Evolutionary conservation across 2,797 vertebrate species (phyloP).

Genomic region (Ceryle rudis): DNA sequence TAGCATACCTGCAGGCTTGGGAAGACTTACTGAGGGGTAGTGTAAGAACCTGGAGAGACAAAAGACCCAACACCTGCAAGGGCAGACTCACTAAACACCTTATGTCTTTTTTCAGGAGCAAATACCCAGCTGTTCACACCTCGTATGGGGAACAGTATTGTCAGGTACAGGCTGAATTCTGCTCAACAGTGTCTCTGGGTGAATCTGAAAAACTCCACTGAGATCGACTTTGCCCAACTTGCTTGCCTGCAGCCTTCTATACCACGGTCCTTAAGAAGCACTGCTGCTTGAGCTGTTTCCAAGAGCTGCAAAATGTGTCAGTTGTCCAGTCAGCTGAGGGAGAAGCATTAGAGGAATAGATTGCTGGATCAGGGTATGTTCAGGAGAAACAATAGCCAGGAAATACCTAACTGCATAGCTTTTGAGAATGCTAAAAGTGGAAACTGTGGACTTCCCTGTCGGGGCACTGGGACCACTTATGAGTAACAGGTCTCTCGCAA

Average conservation of each 20-base stretch:
- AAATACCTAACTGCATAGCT: not conserved
- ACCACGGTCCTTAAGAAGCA: not conserved
- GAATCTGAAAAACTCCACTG: not conserved
- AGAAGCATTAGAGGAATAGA: not conserved
- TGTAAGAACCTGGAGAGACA: not conserved
- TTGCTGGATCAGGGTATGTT: not conserved
- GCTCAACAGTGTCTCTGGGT: not conserved
- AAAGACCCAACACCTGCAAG: fast-evolving
- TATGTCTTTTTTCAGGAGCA: not conserved
- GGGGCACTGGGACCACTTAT: not conserved
- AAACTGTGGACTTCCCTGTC: not conserved
- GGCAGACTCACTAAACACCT: not conserved
- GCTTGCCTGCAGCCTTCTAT: not conserved
- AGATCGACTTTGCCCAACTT: fast-evolving
- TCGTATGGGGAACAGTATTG: not conserved
- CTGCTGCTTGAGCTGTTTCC: not conserved
- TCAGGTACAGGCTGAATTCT: not conserved
- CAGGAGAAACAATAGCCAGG: not conserved
- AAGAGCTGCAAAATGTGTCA: not conserved
- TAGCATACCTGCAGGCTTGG: not conserved
- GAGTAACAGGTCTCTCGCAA: not conserved
- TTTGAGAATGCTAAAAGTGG: not conserved
- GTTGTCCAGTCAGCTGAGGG: not conserved
- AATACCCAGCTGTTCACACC: not conserved
- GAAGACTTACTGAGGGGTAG: not conserved